Evolutionary conservation across 1,140 invertebrate genomes (phyloP), one percentile per base, ranked within the genome.

Genomic region (Coptotermes formosanus): DNA sequence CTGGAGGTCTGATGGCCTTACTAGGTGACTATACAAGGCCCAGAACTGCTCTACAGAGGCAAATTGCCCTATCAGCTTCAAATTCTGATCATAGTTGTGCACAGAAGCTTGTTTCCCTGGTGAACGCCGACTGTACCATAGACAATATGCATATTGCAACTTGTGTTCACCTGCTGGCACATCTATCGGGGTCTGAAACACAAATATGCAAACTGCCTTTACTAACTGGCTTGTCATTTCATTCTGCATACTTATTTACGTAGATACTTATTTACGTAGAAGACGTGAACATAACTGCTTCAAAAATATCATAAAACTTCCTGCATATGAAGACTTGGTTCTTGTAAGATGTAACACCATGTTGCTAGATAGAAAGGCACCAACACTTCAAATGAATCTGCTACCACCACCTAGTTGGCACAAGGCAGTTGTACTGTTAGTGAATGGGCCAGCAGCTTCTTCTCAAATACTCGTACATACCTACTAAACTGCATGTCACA

Each of bases 1-100:
- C 83, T 95, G 94, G 87, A 99, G 93, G 89, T 99, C 96, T 81
- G 95, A 95, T 55, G 98, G 96, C 88, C 98, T 93, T 87, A 96
- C 94, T 88, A 99, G 92, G 91, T 99, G 97, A 91, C 96, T 96
- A 92, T 99, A 99, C 85, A 97, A 92, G 69, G 95, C 94, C 98
- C 98, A 99, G 94, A 99, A 99, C 91, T 99, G 97, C 92, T 99
- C 98, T 83, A 99, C 97, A 89, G 95, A 95, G 21, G 94, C 96
- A 91, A 97, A 97, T 89, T 95, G 94, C 87, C 96, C 97, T 87
- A 99, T 95, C 88, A 97, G 91, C 91, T 95, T 94, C 84, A 97
- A 92, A 88, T 95, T 95, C 91, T 96, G 93, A 89, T 96, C 95
- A 89, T 95, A 96, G 89, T 92, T 93, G 89, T 94, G 92, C 89